Evolutionary conservation across 2,797 vertebrate species (phyloP).

Genomic region (Gambelia wislizenii): DNA sequence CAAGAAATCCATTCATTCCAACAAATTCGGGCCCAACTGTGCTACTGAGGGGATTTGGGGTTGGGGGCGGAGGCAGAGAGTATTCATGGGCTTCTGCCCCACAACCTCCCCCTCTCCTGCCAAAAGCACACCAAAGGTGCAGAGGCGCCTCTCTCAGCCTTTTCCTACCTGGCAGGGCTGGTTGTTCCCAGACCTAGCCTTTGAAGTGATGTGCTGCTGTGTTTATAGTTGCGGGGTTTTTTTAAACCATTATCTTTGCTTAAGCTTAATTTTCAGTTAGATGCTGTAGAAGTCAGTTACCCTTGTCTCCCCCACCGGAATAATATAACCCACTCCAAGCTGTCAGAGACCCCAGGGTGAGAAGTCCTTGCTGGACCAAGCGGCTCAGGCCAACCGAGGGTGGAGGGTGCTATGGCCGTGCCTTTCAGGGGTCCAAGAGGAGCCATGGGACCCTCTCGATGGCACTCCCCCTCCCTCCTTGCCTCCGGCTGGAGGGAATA

Average conservation of each 20-base stretch:
- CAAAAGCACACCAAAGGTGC: not conserved
- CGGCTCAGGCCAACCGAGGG: not conserved
- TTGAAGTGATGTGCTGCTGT: no score
- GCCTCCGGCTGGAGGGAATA: not conserved
- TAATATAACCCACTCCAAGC: not conserved
- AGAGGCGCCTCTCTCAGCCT: not conserved
- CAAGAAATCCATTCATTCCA: no score
- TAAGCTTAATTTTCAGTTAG: not conserved
- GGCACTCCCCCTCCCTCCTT: not conserved
- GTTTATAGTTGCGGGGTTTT: not conserved
- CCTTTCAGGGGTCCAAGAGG: not conserved
- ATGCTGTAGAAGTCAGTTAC: no score
- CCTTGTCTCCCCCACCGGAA: not conserved
- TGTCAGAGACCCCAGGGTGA: no score
- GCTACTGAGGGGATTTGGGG: no score
- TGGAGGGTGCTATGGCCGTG: not conserved
- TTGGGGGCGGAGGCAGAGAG: not conserved
- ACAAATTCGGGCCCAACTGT: no score
- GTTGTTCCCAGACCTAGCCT: not conserved
- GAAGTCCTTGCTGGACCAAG: not conserved
- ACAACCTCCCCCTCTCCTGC: not conserved
- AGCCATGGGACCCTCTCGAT: no score
- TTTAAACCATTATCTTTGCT: no score
- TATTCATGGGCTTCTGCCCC: not conserved
- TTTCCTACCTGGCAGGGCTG: not conserved